Base-by-base conservation (phyloP, 35 echinoderm and acorn worm genomes). In the Nesometra sesokonis region DNA sequence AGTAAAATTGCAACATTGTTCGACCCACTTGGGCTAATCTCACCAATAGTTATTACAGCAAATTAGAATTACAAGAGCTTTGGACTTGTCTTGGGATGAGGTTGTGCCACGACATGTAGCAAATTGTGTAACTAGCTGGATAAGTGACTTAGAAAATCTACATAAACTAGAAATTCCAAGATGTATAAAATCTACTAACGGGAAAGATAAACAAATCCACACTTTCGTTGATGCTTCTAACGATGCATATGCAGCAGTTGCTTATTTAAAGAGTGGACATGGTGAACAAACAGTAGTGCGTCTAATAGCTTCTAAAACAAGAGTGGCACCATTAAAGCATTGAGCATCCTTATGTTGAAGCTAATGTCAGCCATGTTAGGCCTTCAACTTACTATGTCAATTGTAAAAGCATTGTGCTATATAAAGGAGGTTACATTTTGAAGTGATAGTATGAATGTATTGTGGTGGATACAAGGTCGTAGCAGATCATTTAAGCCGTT, bases 221-320 rank as follows among this genome's bases (percentile, higher is more conserved):
- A 33, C 35, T 0, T 89, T 89, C 52, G 80, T 89, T 82, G 87
- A 89, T 77, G 80, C 87, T 67, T 89, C 87, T 34, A 57, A 77
- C 0, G 86, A 88, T 81, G 86, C 37, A 0, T 88, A 88, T 88
- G 87, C 43, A 83, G 79, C 33, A 46, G 77, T 80, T 30, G 86
- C 36, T 32, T 87, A 80, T 87, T 46, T 52, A 23, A 87, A 86
- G 13, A 30, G 78, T 8, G 27, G 5, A 78, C 27, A 78, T 29
- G 32, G 27, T 30, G 27, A 29, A 30, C 77, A 78, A 23, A 30
- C 4, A 9, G 8, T 27, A 30, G 77, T 32, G 27, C 27, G 39
- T 7, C 39, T 89, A 17, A 77, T 89, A 0, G 47, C 80, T 30
- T 47, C 87, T 33, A 89, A 89, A 77, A 89, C 79, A 11, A 82